phyloP scores from a whole-genome alignment of 2,113 vertebrate genomes.

The Ondatra zibethicus region DNA sequence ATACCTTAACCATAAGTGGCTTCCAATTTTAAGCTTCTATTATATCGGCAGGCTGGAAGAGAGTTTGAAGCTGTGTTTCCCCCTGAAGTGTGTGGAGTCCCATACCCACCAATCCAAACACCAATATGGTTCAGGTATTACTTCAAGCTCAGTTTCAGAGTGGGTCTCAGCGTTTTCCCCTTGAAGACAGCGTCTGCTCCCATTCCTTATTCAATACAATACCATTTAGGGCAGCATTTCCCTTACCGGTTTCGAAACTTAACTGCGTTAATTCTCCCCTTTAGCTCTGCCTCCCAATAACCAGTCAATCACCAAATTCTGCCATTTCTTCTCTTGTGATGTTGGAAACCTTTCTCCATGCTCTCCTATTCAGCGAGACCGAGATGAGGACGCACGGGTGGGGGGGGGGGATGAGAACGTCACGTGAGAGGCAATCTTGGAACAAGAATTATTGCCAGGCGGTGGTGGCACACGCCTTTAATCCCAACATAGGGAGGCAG shows the following conservation, averaged over 20 bases:
- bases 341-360: neutral
- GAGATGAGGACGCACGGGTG: neutral
- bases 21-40: neutral
- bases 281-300: neutral
- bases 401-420: neutral
- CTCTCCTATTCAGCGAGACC: neutral
- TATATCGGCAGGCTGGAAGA: neutral
- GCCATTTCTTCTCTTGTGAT: neutral
- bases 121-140: neutral
- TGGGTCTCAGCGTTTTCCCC: neutral
- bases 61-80: neutral
- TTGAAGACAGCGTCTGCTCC: neutral
- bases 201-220: neutral
- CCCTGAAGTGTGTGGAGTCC: neutral
- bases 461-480: neutral
- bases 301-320: neutral
- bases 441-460: neutral
- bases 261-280: neutral
- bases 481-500: neutral
- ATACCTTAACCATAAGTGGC: neutral
- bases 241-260: neutral
- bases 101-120: neutral
- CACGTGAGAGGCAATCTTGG: neutral
- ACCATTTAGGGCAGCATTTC: neutral
- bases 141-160: neutral